phyloP scores from a whole-genome alignment of 2,888 invertebrate genomes.

The Bombyx huttoni region DNA sequence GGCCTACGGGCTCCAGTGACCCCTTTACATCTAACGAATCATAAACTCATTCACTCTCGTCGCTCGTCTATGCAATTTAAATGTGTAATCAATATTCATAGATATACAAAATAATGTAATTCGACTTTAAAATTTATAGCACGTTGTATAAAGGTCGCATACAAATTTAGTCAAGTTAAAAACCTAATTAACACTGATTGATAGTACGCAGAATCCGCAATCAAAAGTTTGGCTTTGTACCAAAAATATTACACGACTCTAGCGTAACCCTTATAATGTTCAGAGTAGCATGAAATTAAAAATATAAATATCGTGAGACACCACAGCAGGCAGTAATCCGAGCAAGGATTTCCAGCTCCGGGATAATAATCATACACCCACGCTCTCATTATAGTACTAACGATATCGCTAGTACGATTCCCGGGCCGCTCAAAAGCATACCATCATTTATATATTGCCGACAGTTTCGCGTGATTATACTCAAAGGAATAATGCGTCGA shows the following conservation, averaged over 20 bases:
- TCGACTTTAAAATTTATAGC: too few species aligned
- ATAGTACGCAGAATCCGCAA: slow-evolving; percentile 9
- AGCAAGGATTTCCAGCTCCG: slow-evolving; percentile 22
- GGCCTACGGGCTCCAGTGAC: too few species aligned
- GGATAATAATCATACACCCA: slow-evolving; percentile 20
- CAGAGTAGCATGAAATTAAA: slow-evolving; percentile 45
- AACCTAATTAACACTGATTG: background rate
- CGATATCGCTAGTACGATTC: background rate
- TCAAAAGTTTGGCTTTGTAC: slow-evolving; percentile 23
- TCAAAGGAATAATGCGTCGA: background rate
- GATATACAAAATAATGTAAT: too few species aligned
- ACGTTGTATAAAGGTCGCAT: too few species aligned
- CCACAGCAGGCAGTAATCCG: slow-evolving; percentile 35
- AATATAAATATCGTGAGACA: slow-evolving; percentile 51
- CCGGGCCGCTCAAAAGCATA: background rate
- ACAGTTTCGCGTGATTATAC: background rate
- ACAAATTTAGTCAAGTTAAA: background rate
- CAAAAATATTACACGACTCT: slow-evolving; percentile 30
- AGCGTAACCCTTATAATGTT: slow-evolving; percentile 28
- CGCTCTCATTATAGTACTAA: slow-evolving; percentile 10
- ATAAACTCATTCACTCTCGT: too few species aligned
- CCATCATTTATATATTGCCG: background rate
- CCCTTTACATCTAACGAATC: too few species aligned
- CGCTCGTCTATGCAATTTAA: too few species aligned
- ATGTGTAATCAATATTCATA: too few species aligned